phyloP scores from a whole-genome alignment of 2,888 invertebrate species.

The Fissipunctia ypsillon region DNA sequence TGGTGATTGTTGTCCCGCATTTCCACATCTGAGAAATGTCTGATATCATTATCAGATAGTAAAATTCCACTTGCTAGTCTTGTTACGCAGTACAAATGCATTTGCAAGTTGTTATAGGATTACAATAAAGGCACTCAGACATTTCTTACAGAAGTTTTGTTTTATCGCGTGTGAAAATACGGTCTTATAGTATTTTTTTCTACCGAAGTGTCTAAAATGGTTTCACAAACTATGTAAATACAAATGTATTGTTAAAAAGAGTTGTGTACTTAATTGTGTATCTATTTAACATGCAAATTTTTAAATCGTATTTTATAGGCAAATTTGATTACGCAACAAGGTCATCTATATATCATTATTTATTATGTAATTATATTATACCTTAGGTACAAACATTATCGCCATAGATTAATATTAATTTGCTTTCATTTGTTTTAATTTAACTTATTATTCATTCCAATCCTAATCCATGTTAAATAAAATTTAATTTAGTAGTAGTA shows the following conservation, averaged over 20 bases:
- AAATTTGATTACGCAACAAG: background rate
- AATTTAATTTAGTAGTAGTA: background rate
- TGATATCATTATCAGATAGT: constrained; percentile 4
- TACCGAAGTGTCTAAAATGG: background rate
- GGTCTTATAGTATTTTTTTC: background rate
- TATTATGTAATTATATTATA: background rate
- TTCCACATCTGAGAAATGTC: constrained; percentile 40
- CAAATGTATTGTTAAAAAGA: constrained; percentile 1
- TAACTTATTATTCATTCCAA: constrained; percentile 1
- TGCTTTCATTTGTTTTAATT: background rate
- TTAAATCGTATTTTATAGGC: constrained; percentile 10
- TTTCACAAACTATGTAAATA: constrained; percentile 11
- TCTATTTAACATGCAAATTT: constrained; percentile 36
- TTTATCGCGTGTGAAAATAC: constrained; percentile 4
- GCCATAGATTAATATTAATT: background rate
- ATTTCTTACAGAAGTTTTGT: constrained; percentile 3
- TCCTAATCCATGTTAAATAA: background rate
- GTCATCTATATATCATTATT: constrained; percentile 3
- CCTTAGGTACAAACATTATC: background rate
- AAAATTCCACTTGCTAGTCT: background rate
- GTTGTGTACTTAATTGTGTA: constrained; percentile 11
- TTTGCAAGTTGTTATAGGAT: background rate
- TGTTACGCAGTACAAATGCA: constrained; percentile 5
- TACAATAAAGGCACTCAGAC: constrained; percentile 8
- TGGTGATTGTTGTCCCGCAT: constrained; percentile 24